These are phyloP conservation scores for Ligdia adustata DNA, from an alignment of 2,888 invertebrate species.

Conservation along the genomic window DNA sequence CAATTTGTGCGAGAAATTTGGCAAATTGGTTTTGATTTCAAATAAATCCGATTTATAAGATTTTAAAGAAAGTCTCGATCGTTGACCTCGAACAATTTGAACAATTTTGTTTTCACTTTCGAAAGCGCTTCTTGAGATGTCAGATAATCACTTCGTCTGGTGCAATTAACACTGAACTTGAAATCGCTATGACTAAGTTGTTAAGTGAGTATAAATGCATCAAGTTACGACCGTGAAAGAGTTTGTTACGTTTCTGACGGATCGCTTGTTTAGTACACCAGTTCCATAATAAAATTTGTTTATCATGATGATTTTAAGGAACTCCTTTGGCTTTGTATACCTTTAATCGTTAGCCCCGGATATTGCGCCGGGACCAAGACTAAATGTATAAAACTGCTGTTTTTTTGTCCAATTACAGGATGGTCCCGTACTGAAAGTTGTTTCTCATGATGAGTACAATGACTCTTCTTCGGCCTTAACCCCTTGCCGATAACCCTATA, in stretches of 20 bases:
- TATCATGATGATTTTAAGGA: no score
- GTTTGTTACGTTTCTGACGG: constrained; percentile 15
- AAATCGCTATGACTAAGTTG: constrained; percentile 18
- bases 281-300: no score
- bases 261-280: no score
- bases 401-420: no score
- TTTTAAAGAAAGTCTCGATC: constrained; percentile 21
- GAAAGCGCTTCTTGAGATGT: constrained; percentile 25
- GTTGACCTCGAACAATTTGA: constrained; percentile 19
- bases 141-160: constrained; percentile 18
- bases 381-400: no score
- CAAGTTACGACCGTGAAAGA: constrained; percentile 10
- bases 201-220: constrained; percentile 18
- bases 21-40: background rate
- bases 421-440: no score
- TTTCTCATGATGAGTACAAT: no score
- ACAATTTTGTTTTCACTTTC: constrained; percentile 25
- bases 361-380: no score
- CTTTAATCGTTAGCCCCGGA: no score
- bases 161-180: constrained; percentile 27
- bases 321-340: no score
- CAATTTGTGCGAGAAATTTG: background rate
- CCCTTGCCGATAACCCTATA: no score
- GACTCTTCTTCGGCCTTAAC: no score
- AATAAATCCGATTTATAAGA: constrained; percentile 1